These are phyloP conservation scores for Agonopterix subpropinquella DNA, from an alignment of 2,888 invertebrate species.

Conservation along the genomic window DNA sequence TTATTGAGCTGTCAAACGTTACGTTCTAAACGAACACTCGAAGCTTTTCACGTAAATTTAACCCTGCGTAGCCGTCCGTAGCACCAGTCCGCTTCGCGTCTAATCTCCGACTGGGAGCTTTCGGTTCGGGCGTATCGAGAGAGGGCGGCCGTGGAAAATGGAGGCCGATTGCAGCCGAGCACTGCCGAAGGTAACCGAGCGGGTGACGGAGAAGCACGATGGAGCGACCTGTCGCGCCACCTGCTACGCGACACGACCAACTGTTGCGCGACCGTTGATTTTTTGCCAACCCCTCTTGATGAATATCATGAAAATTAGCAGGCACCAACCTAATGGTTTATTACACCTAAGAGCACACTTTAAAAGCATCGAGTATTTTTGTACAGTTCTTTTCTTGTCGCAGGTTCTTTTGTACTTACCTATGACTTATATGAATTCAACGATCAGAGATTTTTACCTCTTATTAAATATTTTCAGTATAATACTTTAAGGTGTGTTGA, in stretches of 20 bases:
- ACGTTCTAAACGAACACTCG: conserved; percentile 17
- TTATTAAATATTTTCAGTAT: too few relatives aligned
- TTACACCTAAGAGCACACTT: too few relatives aligned
- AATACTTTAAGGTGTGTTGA: too few relatives aligned
- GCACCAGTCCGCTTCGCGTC: conserved; percentile 49
- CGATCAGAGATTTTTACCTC: too few relatives aligned
- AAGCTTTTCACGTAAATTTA: conserved; percentile 29
- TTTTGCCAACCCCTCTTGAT: conserved; percentile 55
- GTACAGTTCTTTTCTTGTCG: too few relatives aligned
- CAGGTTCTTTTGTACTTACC: too few relatives aligned
- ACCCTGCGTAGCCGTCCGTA: conserved; percentile 21
- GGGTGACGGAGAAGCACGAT: conserved; percentile 15
- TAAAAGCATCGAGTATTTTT: too few relatives aligned
- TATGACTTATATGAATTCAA: too few relatives aligned
- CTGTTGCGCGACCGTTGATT: conserved; percentile 74
- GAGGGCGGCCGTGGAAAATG: conserved; percentile 66
- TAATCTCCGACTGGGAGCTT: conserved; percentile 67
- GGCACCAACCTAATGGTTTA: conserved; percentile 15
- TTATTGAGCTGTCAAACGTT: conserved; percentile 4
- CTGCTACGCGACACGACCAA: conserved; percentile 67
- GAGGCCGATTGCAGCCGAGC: conserved; percentile 34
- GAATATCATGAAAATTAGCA: conserved; percentile 59
- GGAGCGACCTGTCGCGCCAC: conserved; percentile 67
- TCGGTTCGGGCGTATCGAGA: conserved; percentile 68
- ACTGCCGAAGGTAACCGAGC: conserved; percentile 30